Evolutionary conservation across 2,797 vertebrate genomes (phyloP).

Genomic region (Lophotriccus pileatus): DNA sequence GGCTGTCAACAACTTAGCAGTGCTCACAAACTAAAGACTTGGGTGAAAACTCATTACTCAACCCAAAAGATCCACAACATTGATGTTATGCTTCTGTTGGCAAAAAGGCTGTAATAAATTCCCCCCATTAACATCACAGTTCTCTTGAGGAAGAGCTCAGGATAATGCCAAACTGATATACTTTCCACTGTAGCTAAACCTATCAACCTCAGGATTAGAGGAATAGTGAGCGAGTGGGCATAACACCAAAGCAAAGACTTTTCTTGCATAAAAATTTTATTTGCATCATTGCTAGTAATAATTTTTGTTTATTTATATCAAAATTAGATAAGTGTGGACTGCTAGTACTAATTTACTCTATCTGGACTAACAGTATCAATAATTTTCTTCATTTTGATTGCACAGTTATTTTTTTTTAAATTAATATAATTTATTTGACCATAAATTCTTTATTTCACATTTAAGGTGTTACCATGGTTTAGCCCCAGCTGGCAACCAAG

Average conservation of each 20-base stretch:
- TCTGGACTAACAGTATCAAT: not conserved
- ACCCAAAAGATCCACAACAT: not conserved
- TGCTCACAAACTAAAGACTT: not conserved
- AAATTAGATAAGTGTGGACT: not conserved
- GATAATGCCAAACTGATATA: not conserved
- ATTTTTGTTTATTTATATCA: not conserved
- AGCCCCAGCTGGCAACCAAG: not conserved
- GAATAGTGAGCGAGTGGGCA: not conserved
- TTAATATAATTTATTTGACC: not conserved
- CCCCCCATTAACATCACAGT: not conserved
- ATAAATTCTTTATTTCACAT: not conserved
- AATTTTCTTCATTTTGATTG: not conserved
- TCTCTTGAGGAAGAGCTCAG: not conserved
- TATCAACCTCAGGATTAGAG: not conserved
- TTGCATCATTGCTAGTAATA: not conserved
- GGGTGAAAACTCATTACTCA: not conserved
- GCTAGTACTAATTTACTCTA: not conserved
- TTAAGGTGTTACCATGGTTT: fast-evolving
- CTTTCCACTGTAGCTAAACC: not conserved
- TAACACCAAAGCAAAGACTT: not conserved
- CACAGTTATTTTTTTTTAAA: not conserved
- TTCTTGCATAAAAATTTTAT: not conserved
- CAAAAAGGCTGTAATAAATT: not conserved
- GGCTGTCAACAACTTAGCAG: not conserved
- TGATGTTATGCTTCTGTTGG: not conserved